Evolutionary conservation across 2,888 invertebrate genomes (phyloP).

Genomic region (Tetramorium bicarinatum): DNA sequence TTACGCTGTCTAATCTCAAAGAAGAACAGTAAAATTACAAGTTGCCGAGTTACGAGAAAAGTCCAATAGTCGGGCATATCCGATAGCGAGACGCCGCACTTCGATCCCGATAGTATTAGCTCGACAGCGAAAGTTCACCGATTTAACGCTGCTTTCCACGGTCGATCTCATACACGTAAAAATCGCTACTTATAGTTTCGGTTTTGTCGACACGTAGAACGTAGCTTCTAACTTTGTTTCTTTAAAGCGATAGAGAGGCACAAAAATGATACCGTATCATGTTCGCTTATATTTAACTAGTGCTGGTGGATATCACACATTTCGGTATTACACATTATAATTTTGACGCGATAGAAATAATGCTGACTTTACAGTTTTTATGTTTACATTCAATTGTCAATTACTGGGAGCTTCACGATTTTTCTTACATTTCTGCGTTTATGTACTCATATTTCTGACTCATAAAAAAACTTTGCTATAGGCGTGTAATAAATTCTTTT

Average conservation of each 20-base stretch:
- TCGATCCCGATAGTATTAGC: neutral
- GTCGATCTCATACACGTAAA: conserved; percentile 13
- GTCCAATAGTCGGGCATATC: neutral
- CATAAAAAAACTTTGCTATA: conserved; percentile 13
- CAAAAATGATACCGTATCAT: neutral
- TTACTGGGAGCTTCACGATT: neutral
- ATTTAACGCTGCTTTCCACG: neutral
- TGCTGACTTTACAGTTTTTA: neutral
- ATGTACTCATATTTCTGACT: conserved; percentile 17
- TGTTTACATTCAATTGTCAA: conserved; percentile 13
- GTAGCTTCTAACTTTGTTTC: conserved; percentile 14
- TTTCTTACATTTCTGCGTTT: neutral
- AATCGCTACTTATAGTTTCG: conserved; percentile 3
- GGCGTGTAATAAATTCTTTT: conserved; percentile 11
- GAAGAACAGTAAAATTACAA: conserved; percentile 37
- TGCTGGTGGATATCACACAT: too few relatives aligned
- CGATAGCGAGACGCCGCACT: neutral
- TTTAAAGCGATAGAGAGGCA: neutral
- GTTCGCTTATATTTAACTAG: neutral
- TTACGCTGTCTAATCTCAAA: neutral
- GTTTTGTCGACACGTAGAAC: neutral
- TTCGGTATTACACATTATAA: neutral
- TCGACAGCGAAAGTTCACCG: conserved; percentile 28
- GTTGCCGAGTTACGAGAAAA: conserved; percentile 12
- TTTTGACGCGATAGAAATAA: neutral